Percentiles rank a stretch among this genome's conserved stretches.
Conservation (phyloP, 2,797 vertebrate species). For the Tympanoctomys barrerae region DNA sequence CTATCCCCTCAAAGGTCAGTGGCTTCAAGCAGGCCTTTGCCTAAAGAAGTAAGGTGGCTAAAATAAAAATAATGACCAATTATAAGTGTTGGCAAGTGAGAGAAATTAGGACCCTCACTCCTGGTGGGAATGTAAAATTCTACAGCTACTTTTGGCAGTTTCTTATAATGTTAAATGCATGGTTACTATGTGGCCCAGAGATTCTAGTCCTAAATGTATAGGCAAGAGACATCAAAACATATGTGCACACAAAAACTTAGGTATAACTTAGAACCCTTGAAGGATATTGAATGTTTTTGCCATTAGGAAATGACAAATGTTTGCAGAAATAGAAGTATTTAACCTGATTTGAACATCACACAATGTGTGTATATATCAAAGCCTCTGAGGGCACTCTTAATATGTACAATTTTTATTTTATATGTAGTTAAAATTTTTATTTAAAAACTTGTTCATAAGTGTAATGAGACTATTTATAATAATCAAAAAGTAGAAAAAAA, state of each 20-base stretch:
- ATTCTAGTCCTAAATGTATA: background rate
- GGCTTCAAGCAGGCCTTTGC: background rate
- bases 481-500: background rate
- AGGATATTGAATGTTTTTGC: background rate
- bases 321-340: background rate
- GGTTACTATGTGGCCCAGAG: background rate
- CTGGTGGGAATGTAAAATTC: background rate
- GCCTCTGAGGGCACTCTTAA: background rate
- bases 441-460: background rate
- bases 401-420: background rate
- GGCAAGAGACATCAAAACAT: background rate
- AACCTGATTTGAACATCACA: background rate
- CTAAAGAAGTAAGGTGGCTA: background rate
- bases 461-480: background rate
- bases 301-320: background rate
- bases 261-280: background rate
- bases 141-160: background rate
- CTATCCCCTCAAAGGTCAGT: background rate
- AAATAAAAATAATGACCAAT: background rate
- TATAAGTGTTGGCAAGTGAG: background rate
- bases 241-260: background rate
- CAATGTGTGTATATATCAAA: background rate
- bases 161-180: constrained; percentile 13
- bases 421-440: background rate
- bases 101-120: background rate